A percentile compares a stretch with the other conserved stretches of the same genome.
phyloP scores from a whole-genome alignment of 23 tunicate species.

The Ciona savignyi region DNA sequence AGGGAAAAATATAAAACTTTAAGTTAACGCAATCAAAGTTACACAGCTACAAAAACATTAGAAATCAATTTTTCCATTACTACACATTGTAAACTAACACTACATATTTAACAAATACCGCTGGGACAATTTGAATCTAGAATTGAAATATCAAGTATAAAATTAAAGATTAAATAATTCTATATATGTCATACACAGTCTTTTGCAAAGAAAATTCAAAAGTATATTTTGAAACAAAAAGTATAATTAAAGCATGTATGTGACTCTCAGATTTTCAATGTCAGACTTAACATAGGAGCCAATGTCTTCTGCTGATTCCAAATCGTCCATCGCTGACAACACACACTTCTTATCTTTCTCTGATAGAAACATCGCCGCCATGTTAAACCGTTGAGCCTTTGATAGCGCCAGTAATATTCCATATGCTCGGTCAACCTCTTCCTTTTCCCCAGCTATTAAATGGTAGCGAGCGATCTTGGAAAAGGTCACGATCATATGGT shows the following conservation, averaged over 20 bases:
- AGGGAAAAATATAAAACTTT: no score
- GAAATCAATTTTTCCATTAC: no score
- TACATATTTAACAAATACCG: no score
- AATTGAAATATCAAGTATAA: no score
- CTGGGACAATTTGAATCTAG: no score
- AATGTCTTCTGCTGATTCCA: background rate
- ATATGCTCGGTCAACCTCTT: constrained; percentile 26
- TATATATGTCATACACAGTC: no score
- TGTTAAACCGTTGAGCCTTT: constrained; percentile 52
- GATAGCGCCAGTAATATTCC: constrained; percentile 27
- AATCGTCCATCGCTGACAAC: constrained; percentile 12
- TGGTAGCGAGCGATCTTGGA: constrained; percentile 43
- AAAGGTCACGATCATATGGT: constrained; percentile 53
- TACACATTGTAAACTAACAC: no score
- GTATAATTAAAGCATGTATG: background rate
- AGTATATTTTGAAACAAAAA: no score
- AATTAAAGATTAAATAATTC: no score
- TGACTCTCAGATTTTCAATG: background rate
- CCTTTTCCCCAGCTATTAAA: background rate
- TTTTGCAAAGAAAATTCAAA: no score
- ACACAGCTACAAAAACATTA: no score
- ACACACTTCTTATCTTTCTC: constrained; percentile 29
- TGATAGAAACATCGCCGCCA: constrained; percentile 78
- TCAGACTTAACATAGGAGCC: background rate
- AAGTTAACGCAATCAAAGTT: no score